Evolutionary conservation across 2,113 vertebrate species (phyloP), one percentile per base, ranked within the genome.

Genomic region (Carettochelys insculpta): DNA sequence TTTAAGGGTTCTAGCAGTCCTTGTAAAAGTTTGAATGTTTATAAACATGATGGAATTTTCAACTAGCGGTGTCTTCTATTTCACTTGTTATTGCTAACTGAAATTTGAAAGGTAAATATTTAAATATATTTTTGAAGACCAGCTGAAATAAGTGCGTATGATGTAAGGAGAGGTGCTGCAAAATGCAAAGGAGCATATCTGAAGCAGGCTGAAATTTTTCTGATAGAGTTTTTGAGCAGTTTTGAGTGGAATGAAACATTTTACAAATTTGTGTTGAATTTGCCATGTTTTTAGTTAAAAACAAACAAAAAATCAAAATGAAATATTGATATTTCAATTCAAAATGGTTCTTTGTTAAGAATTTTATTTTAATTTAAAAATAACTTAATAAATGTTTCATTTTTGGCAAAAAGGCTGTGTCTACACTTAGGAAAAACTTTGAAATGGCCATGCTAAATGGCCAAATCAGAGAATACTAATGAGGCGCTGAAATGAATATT

Each of bases 101-200:
- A 89, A 47, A 83, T 83, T 77, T 51, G 90, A 80, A 93, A 96
- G 54, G 6, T 50, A 86, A 50, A 77, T 38, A 84, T 90, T 88
- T 68, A 51, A 34, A 75, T 19, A 25, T 77, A 45, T 83, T 87
- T 77, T 92, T 92, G 13, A 87, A 75, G 5, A 43, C 2, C 34
- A 58, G 58, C 34, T 73, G 80, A 89, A 87, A 8, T 85, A 34
- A 25, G 29, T 12, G 3, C 9, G 11, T 24, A 45, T 52, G 16
- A 45, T 7, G 4, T 45, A 89, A 31, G 12, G 54, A 38, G 6
- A 2, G 77, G 45, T 25, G 24, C 8, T 48, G 45, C 24, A 76
- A 88, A 84, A 83, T 68, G 19, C 17, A 68, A 68, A 68, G n/a
- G 19, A 9, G n/a, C 9, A 68, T 19, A 68, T 38, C 19, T 68